Base-by-base conservation (phyloP, 2,113 vertebrate genomes). In the Mellivora capensis region DNA sequence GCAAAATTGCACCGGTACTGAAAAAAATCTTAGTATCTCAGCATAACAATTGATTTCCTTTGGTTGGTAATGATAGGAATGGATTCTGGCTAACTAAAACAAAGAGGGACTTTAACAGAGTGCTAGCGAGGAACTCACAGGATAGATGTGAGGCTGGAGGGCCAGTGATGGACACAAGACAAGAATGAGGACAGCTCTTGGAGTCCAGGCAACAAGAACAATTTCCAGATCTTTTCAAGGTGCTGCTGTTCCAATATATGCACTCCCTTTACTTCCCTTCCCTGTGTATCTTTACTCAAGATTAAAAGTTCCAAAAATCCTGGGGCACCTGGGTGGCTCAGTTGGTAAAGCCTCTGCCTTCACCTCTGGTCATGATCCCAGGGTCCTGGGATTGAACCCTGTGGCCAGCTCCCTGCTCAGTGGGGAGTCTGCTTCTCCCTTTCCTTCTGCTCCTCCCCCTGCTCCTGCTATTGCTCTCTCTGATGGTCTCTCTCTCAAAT, bases 1-100 rank as follows among this genome's bases (percentile, higher is more conserved):
- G 91, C 80, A 97, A 93, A 98, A 94, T 69, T 80, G 83, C 1
- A 1, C 37, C 83, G 57, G 27, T 47, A 72, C 49, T 91, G 62
- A 90, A 84, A 91, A 91, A 95, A 87, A 69, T 93, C 67, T 79
- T 81, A 61, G 34, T 42, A 44, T 93, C 39, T 80, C 54, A 44
- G 44, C 47, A 37, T 71, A 71, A 82, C 64, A 52, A 67, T 11
- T 87, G 47, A 87, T 18, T 62, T 69, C 72, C 34, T 37, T 69
- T 69, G 67, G n/a, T 69, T 69, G 34, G n/a, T n/a, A 69, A 69
- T 10, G 67, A 87, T 64, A 74, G 83, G n/a, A 96, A 64, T 87
- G 52, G 13, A 80, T 93, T 97, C 81, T 87, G 57, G 80, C 21
- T 87, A 96, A 71, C 27, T 39, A n/a, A 77, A 85, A 64, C 91